Evolutionary conservation across 1,140 invertebrate species (phyloP).

Genomic region (Tigriopus japonicus): DNA sequence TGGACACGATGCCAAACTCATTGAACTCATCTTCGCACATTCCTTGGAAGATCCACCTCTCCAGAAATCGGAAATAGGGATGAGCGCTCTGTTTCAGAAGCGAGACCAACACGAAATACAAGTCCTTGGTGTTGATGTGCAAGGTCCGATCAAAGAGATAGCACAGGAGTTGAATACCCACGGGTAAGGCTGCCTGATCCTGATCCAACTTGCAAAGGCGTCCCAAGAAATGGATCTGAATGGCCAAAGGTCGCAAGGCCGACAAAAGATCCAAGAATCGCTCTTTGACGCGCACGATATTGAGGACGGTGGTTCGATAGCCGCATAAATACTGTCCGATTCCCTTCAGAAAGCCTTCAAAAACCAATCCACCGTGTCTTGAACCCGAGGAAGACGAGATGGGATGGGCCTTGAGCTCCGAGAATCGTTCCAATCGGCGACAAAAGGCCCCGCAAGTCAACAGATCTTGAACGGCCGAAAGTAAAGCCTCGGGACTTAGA

Average conservation of each 20-base stretch:
- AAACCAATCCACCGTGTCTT: not conserved
- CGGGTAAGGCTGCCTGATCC: not conserved
- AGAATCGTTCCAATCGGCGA: not conserved
- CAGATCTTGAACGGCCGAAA: not conserved
- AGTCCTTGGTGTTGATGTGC: not conserved
- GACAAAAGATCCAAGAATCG: not conserved
- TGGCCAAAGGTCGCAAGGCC: not conserved
- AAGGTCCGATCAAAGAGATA: not conserved
- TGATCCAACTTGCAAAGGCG: not conserved
- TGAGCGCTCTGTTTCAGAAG: not conserved
- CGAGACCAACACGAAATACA: not conserved
- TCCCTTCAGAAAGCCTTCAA: not conserved
- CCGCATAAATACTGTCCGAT: not conserved
- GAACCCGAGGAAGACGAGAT: too few species aligned
- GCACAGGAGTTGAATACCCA: not conserved
- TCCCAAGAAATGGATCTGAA: not conserved
- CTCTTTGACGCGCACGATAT: not conserved
- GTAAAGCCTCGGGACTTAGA: not conserved
- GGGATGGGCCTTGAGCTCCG: not conserved
- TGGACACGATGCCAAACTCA: not conserved
- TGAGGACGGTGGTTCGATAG: not conserved
- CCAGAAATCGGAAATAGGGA: not conserved
- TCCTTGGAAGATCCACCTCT: not conserved
- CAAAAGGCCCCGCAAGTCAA: not conserved
- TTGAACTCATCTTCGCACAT: slow-evolving; percentile 3